Conservation (phyloP, 1,140 invertebrate genomes). For the Mamestra configurata region DNA sequence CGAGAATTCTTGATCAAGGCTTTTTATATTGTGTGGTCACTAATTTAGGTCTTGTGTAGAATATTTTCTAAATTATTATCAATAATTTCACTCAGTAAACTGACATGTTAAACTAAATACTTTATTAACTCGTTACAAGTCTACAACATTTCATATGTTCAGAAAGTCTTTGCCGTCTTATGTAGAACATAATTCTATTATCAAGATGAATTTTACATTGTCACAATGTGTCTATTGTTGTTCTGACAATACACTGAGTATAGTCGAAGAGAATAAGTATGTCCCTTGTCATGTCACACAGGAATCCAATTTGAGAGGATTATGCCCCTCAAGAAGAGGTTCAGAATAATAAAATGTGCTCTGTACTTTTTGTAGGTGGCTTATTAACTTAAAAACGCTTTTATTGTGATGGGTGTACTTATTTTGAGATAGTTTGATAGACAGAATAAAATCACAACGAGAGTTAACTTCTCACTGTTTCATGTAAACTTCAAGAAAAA, state of each 20-base stretch:
- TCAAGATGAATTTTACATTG: conserved; percentile 12
- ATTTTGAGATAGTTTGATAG: background rate
- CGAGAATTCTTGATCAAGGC: too few relatives aligned
- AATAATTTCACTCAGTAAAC: too few relatives aligned
- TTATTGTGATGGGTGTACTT: background rate
- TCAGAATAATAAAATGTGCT: conserved; percentile 51
- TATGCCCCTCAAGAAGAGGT: conserved; percentile 67
- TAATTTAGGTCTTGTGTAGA: too few relatives aligned
- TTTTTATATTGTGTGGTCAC: too few relatives aligned
- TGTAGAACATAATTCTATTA: background rate
- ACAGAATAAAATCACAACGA: too few relatives aligned
- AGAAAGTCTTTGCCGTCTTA: background rate
- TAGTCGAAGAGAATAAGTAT: conserved; percentile 46
- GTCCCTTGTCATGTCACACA: conserved; percentile 64
- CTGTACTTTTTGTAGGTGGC: background rate
- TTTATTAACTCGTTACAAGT: too few relatives aligned
- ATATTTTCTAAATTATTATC: too few relatives aligned
- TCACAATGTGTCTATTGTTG: conserved; percentile 27
- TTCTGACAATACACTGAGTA: conserved; percentile 49
- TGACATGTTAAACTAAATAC: too few relatives aligned
- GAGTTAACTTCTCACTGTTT: too few relatives aligned
- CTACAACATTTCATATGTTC: background rate
- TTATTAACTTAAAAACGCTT: background rate
- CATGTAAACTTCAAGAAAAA: too few relatives aligned
- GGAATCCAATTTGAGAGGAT: conserved; percentile 71